Percentiles rank a stretch among this genome's conserved stretches.
Evolutionary conservation across 2,888 invertebrate genomes (phyloP).

Genomic region (Phalera bucephala): DNA sequence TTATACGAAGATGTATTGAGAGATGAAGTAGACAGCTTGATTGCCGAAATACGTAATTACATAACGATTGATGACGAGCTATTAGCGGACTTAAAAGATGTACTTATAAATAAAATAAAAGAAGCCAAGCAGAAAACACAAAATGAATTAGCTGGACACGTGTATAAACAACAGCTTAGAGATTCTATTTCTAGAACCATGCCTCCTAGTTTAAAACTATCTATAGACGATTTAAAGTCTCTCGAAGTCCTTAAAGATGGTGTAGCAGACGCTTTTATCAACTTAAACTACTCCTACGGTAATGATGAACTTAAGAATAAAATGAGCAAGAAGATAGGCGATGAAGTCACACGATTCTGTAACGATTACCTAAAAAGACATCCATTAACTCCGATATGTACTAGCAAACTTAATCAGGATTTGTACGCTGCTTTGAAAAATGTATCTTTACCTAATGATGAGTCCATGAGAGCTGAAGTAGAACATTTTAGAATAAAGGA

Average conservation of each 20-base stretch:
- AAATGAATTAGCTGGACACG: slow-evolving; percentile 37
- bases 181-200: slow-evolving; percentile 46
- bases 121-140: slow-evolving; percentile 34
- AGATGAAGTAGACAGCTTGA: slow-evolving; percentile 44
- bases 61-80: slow-evolving; percentile 26
- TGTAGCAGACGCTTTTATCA: slow-evolving; percentile 57
- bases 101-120: slow-evolving; percentile 36
- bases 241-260: slow-evolving; percentile 54
- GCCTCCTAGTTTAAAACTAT: slow-evolving; percentile 26
- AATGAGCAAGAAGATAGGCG: slow-evolving; percentile 42
- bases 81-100: slow-evolving; percentile 28
- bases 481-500: slow-evolving; percentile 48
- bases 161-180: slow-evolving; percentile 48
- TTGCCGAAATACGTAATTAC: slow-evolving; percentile 13
- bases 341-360: slow-evolving; percentile 49
- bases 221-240: slow-evolving; percentile 38
- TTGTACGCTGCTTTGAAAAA: slow-evolving; percentile 44
- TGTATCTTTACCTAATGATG: slow-evolving; percentile 43
- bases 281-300: slow-evolving; percentile 41
- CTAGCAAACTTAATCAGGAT: slow-evolving; percentile 38
- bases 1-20: slow-evolving; percentile 45
- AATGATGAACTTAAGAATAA: slow-evolving; percentile 32
- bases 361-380: slow-evolving; percentile 43
- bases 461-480: slow-evolving; percentile 42
- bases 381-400: slow-evolving; percentile 36